These are phyloP conservation scores for Papilio protenor DNA, from an alignment of 2,888 invertebrate species.

Conservation along the genomic window DNA sequence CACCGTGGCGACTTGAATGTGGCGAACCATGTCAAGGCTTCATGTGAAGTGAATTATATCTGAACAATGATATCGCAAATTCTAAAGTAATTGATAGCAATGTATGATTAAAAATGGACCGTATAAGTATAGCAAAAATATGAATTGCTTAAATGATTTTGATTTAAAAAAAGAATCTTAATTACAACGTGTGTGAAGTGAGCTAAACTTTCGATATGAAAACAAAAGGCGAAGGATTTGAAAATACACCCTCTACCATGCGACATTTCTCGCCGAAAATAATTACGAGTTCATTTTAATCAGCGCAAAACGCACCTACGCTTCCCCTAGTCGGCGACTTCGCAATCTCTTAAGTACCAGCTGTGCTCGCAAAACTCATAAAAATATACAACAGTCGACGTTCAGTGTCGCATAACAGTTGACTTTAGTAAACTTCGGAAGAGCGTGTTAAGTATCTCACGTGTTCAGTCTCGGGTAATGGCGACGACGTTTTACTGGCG, in stretches of 20 bases:
- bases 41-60: conserved; percentile 20
- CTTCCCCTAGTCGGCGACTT: conserved; percentile 50
- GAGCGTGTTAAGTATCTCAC: conserved; percentile 76
- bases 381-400: conserved; percentile 69
- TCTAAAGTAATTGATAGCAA: conserved; percentile 6
- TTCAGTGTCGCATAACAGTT: conserved; percentile 67
- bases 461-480: conserved; percentile 69
- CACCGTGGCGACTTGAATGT: conserved; percentile 10
- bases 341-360: conserved; percentile 66
- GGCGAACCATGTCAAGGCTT: conserved; percentile 32
- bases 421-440: conserved; percentile 71
- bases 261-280: conserved; percentile 34
- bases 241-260: conserved; percentile 16
- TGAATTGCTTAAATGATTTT: background rate
- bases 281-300: conserved; percentile 44
- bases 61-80: conserved; percentile 17
- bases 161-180: background rate
- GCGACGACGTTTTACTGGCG: conserved; percentile 68
- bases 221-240: background rate
- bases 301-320: conserved; percentile 46
- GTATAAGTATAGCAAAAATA: background rate
- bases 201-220: background rate
- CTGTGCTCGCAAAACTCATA: conserved; percentile 62
- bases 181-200: background rate
- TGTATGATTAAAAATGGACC: background rate